These are phyloP conservation scores for Dasyornis broadbenti DNA, from an alignment of 2,113 vertebrate genomes.

Conservation along the genomic window DNA sequence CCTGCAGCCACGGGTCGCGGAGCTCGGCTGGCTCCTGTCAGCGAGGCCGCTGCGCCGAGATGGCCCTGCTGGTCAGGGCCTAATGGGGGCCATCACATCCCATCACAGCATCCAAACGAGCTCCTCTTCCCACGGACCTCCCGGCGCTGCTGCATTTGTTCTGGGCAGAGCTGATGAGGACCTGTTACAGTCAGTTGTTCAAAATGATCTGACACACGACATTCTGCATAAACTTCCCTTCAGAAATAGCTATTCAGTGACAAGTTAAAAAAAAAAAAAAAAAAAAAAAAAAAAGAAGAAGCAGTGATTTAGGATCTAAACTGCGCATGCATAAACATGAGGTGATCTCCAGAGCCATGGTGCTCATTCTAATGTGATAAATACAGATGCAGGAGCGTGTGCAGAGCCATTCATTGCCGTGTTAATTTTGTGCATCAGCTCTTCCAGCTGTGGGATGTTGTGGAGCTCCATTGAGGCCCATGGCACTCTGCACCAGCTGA, in stretches of 20 bases:
- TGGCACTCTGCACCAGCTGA: not conserved
- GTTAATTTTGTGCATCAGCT: not conserved
- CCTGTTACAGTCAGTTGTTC: not conserved
- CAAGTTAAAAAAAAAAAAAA: not conserved
- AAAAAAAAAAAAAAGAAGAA: not conserved
- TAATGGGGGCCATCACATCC: not conserved
- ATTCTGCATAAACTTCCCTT: not conserved
- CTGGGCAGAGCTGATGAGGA: not conserved
- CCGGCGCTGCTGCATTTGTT: not conserved
- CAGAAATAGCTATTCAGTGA: not conserved
- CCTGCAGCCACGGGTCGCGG: not conserved
- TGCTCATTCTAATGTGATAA: not conserved
- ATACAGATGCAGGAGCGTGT: not conserved
- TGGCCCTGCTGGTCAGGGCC: not conserved
- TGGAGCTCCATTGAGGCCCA: not conserved
- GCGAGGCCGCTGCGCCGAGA: not conserved
- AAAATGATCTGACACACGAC: not conserved
- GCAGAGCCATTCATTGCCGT: not conserved
- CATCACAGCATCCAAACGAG: not conserved
- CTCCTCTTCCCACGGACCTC: not conserved
- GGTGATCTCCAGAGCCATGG: not conserved
- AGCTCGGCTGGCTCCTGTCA: not conserved
- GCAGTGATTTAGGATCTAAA: not conserved
- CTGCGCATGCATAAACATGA: not conserved
- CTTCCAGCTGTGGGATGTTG: not conserved